Percentiles rank a stretch among this genome's conserved stretches.
Conservation (phyloP, 1,140 invertebrate species). For the Eriocheir sinensis region DNA sequence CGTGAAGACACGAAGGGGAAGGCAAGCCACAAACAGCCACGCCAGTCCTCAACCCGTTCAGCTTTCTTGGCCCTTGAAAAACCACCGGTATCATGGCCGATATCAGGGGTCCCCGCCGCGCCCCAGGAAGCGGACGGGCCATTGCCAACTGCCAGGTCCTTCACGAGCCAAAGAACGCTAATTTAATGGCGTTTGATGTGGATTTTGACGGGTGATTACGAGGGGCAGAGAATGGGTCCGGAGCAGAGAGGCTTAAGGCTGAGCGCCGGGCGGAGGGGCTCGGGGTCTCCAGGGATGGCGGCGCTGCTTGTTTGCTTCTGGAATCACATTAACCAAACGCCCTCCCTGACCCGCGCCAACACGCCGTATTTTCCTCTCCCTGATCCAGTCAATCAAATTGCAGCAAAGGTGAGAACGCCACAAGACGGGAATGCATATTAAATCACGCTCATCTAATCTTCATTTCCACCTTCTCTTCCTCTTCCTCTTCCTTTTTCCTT, state of each 20-base stretch:
- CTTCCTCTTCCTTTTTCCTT: not conserved
- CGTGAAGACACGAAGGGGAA: not conserved
- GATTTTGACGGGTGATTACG: constrained; percentile 69
- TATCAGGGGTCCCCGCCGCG: constrained; percentile 52
- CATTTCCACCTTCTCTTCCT: not conserved
- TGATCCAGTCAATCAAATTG: not conserved
- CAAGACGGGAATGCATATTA: not conserved
- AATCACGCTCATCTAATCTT: not conserved
- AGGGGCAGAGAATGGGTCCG: constrained; percentile 39
- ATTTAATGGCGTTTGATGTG: constrained; percentile 76
- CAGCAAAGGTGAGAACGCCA: not conserved
- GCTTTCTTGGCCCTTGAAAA: constrained; percentile 18
- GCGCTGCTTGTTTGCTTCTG: not conserved
- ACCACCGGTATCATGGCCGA: constrained; percentile 63
- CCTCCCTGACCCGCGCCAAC: not conserved
- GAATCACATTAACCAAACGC: not conserved
- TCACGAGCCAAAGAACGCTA: constrained; percentile 69
- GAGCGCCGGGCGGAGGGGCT: not conserved
- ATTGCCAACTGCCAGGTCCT: constrained; percentile 56
- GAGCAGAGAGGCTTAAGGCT: not conserved
- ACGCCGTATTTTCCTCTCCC: not conserved
- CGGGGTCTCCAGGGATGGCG: not conserved
- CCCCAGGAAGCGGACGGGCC: constrained; percentile 31
- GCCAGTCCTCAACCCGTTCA: constrained; percentile 20
- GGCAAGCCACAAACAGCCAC: not conserved